These are phyloP conservation scores for Pyrocoelia pectoralis DNA, from an alignment of 2,888 invertebrate genomes.

Conservation along the genomic window DNA sequence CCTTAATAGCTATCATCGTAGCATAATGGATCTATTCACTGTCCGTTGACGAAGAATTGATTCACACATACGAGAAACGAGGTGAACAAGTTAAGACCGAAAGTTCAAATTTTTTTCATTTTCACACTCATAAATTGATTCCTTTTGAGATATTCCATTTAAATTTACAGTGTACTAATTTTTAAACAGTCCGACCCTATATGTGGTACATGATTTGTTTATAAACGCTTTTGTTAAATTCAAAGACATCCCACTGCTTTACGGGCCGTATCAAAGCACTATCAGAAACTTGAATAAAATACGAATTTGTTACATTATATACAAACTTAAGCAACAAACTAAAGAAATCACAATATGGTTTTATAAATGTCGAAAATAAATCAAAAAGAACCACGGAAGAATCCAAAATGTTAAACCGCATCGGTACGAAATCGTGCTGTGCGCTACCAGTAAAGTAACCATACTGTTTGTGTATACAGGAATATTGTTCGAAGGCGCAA, in stretches of 20 bases:
- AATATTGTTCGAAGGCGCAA: conserved; percentile 25
- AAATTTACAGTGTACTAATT: conserved; percentile 27
- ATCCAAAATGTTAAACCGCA: conserved; percentile 43
- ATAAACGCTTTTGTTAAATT: conserved; percentile 43
- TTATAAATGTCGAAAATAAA: conserved; percentile 52
- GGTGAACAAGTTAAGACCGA: too few species aligned
- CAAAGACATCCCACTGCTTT: conserved; percentile 49
- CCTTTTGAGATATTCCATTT: not conserved
- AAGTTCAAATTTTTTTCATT: not conserved
- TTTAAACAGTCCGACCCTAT: conserved; percentile 12
- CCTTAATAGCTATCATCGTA: too few species aligned
- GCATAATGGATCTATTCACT: too few species aligned
- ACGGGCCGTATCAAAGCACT: conserved; percentile 52
- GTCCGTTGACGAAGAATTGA: too few species aligned
- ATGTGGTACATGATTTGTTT: conserved; percentile 32
- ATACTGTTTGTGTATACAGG: conserved; percentile 24
- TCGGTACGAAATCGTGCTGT: conserved; percentile 39
- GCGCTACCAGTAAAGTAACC: conserved; percentile 30
- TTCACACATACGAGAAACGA: too few species aligned
- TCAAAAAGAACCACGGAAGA: conserved; percentile 47
- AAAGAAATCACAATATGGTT: conserved; percentile 46
- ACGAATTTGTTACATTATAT: conserved; percentile 54
- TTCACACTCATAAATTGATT: not conserved
- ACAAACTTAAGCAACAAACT: conserved; percentile 47
- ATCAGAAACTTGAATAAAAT: conserved; percentile 56